Evolutionary conservation across 2,888 invertebrate genomes (phyloP), one percentile per base, ranked within the genome.

Genomic region (Phasia obesa): DNA sequence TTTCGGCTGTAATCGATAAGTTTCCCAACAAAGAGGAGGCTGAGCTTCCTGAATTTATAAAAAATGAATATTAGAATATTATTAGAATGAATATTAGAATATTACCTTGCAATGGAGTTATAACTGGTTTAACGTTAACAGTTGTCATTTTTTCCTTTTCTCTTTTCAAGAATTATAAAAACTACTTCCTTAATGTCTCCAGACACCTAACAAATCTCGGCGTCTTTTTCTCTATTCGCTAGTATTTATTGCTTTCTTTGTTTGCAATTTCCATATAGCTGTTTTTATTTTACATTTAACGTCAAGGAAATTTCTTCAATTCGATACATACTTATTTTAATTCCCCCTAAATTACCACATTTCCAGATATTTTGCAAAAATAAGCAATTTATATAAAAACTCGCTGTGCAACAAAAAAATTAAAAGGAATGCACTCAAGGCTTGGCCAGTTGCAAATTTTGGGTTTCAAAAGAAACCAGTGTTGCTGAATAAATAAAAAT

Each of bases 1-100:
- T 94, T 82, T 94, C 94, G 51, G 88, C 88, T 47, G 91, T 89
- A 62, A 88, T 88, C 62, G 85, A 80, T 73, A 86, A 60, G 31
- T 77, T 79, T 19, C 73, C 73, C 53, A 80, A 47, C 55, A 80
- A 74, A 19, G 71, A 82, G n/a, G 71, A 79, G 49, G 60, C 60
- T 25, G 70, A 55, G 31, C 44, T 31, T 19, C 70, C 79, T 83
- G 47, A 2, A 47, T 7, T n/a, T 42, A 2, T 38, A 3, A 21
- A 59, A 49, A 27, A 47, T 25, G 7, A 27, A 47, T 25, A 3
- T 55, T 19, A 23, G n/a, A 35, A 51, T 5, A 19, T 47, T n/a
- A n/a, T n/a, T n/a, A n/a, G n/a, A 27, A 47, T 25, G 7, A n/a
- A n/a, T n/a, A n/a, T 55, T 19, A 23, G n/a, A 35, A 51, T 5